These are phyloP conservation scores for Tragelaphus oryx DNA, from an alignment of 2,797 vertebrate species.

Conservation along the genomic window DNA sequence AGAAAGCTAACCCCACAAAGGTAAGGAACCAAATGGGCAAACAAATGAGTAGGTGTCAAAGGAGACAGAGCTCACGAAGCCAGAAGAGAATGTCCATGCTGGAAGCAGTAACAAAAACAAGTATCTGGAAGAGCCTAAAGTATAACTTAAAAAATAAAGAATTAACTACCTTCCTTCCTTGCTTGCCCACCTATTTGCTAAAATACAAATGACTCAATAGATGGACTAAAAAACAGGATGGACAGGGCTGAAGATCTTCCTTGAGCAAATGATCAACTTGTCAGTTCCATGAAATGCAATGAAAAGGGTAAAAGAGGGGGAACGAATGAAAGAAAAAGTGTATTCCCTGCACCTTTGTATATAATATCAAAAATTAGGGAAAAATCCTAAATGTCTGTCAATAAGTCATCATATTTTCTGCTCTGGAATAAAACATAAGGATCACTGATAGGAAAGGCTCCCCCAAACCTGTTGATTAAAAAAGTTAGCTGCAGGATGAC, in stretches of 20 bases:
- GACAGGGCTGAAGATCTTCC: neutral
- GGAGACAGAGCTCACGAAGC: neutral
- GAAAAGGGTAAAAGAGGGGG: neutral
- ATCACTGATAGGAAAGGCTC: no score
- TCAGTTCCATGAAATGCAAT: neutral
- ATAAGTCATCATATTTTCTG: neutral
- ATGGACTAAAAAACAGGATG: no score
- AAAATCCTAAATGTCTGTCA: neutral
- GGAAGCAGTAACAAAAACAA: neutral
- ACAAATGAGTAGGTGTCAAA: neutral
- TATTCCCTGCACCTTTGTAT: no score
- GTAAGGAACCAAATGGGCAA: neutral
- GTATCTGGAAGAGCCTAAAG: neutral
- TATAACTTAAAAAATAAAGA: neutral
- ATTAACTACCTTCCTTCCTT: neutral
- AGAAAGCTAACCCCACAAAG: neutral
- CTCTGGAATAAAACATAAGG: neutral
- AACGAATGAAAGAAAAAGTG: neutral
- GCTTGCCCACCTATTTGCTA: neutral
- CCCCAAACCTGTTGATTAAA: neutral
- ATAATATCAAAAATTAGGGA: neutral
- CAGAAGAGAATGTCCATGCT: rapidly evolving
- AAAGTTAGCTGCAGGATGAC: neutral
- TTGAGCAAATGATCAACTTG: neutral
- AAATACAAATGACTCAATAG: neutral